Conservation (phyloP, 2,797 vertebrate genomes). For the Menidia menidia region DNA sequence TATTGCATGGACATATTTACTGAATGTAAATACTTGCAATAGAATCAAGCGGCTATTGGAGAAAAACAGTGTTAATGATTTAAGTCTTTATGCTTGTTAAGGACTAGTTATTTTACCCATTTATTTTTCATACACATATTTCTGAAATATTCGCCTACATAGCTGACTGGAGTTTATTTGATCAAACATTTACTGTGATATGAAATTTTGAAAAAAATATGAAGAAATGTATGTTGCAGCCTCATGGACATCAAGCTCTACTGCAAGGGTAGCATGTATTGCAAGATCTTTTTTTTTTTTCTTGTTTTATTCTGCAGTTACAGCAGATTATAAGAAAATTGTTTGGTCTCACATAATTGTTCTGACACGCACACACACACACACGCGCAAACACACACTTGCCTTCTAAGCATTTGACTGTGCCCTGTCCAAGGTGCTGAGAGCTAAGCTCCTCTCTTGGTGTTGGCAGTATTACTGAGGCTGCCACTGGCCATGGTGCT, state of each 20-base stretch:
- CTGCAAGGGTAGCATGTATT: conserved; percentile 29
- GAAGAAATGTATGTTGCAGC: background rate
- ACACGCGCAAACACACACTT: conserved; percentile 13
- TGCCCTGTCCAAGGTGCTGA: conserved; percentile 67
- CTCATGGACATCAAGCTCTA: background rate
- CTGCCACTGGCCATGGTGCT: conserved; percentile 61
- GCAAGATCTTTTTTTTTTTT: conserved; percentile 20
- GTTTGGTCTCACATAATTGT: conserved; percentile 6
- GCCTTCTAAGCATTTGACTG: conserved; percentile 54
- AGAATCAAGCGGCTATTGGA: no score
- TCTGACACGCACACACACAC: background rate
- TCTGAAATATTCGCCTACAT: no score
- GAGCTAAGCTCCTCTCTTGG: conserved; percentile 68
- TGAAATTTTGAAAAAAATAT: no score
- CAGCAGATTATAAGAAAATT: conserved; percentile 45
- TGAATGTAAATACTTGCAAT: no score
- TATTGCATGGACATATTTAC: no score
- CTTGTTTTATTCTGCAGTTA: conserved; percentile 31
- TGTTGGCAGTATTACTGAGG: conserved; percentile 49
- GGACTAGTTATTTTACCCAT: no score
- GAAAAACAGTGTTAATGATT: no score
- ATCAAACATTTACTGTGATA: no score
- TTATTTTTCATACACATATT: no score
- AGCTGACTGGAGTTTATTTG: no score
- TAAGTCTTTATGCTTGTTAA: no score